phyloP scores from a whole-genome alignment of 2,888 invertebrate genomes.

The Cryptophagus acutangulus region DNA sequence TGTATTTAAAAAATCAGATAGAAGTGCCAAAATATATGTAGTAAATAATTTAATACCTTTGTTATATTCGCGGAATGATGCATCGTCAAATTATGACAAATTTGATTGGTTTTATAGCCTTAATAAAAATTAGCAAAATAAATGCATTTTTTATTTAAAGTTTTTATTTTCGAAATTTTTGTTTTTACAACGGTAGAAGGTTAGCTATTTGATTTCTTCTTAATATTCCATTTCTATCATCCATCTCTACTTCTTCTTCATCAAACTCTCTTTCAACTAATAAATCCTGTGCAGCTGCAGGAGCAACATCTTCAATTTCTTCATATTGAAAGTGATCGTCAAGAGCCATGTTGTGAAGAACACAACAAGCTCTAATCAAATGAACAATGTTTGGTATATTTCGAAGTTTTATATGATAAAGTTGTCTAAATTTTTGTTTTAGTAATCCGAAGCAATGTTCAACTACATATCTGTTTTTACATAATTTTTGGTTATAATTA shows the following conservation, averaged over 20 bases:
- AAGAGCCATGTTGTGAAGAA: conserved; percentile 16
- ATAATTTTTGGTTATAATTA: conserved; percentile 2
- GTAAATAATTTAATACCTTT: too few relatives aligned
- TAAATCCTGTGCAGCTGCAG: too few relatives aligned
- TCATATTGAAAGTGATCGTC: conserved; percentile 8
- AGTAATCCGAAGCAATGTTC: conserved; percentile 15
- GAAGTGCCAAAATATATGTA: not conserved
- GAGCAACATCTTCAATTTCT: conserved; percentile 3
- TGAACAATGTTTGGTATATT: conserved; percentile 12
- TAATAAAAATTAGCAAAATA: too few relatives aligned
- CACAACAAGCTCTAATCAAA: conserved; percentile 16
- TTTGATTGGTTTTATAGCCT: too few relatives aligned
- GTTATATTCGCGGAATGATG: too few relatives aligned
- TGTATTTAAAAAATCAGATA: conserved; percentile 1
- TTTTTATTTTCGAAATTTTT: conserved; percentile 1
- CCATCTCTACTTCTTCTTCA: too few relatives aligned
- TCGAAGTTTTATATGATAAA: conserved; percentile 15
- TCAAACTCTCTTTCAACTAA: too few relatives aligned
- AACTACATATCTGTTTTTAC: conserved; percentile 10
- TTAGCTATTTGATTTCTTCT: conserved; percentile 9
- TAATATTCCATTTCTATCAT: too few relatives aligned
- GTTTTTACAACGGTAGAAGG: conserved; percentile 6
- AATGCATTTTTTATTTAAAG: not conserved
- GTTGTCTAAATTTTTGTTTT: conserved; percentile 15
- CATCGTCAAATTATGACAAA: too few relatives aligned